Evolutionary conservation across 2,888 invertebrate genomes (phyloP), one percentile per base, ranked within the genome.

Genomic region (Noctua comes): DNA sequence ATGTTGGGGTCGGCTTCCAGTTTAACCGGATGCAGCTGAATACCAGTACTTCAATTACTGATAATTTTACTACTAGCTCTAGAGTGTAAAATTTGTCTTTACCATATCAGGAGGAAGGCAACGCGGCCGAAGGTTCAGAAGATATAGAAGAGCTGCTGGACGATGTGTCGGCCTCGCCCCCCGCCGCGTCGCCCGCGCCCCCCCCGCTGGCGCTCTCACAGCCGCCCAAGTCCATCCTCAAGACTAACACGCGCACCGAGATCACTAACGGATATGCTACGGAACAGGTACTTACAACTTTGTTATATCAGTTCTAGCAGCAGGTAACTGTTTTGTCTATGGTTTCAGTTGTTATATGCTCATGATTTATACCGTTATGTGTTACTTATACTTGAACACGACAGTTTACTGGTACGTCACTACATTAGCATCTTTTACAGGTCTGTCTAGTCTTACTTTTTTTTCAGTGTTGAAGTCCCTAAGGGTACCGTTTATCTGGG

Each of bases 181-280:
- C 57, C 21, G 24, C 81, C 6, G 68, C 81, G 36, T 81, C 88
- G 8, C 75, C 83, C 48, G 75, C 86, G 40, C 79, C 89, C 73
- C 86, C 78, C 78, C 88, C 80, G 88, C 92, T 51, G 31, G 68
- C 80, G 89, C 92, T 51, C 40, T 73, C 68, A 65, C 89, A 70
- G 59, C 95, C 95, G 64, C 97, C 97, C 82, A 97, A 97, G 90
- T 97, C 96, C 18, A 97, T 97, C 85, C 94, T 97, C 81, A 97
- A 97, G 91, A 94, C 77, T 36, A 77, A 77, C 66, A 77, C 77
- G 6, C 79, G 77, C 24, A 86, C 91, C 0, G 96, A 96, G 43
- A 86, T 92, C 76, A 92, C 95, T n/a, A 96, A 96, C 76, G 96
- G 96, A 83, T 95, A 95, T 80, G 86, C 93, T 13, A 84, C 83